These are phyloP conservation scores for Cyrtorhinus lividipennis DNA, from an alignment of 1,140 invertebrate species.

Conservation along the genomic window DNA sequence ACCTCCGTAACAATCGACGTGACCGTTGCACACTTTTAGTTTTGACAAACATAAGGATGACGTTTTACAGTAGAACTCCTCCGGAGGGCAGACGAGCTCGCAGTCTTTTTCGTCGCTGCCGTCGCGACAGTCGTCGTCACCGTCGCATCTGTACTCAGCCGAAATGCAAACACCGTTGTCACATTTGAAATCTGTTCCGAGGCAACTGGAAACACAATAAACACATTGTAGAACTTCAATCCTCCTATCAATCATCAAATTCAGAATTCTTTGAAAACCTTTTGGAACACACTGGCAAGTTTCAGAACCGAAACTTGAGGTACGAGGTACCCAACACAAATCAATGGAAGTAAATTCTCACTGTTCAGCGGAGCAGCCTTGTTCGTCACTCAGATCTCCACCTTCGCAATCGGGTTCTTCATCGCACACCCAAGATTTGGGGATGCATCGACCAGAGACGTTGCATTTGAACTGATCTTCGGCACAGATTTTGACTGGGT, in stretches of 20 bases:
- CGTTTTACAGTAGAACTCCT: conserved; percentile 11
- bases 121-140: conserved; percentile 37
- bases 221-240: no score
- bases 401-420: conserved; percentile 55
- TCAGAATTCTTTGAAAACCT: no score
- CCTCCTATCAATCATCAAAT: no score
- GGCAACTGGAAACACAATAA: conserved; percentile 26
- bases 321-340: no score
- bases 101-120: conserved; percentile 38
- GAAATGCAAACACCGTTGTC: conserved; percentile 31
- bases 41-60: conserved; percentile 1
- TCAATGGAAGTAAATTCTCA: not conserved
- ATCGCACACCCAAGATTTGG: conserved; percentile 63
- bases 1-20: conserved; percentile 28
- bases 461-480: not conserved
- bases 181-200: conserved; percentile 30
- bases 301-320: no score
- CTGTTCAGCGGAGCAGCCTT: conserved; percentile 40
- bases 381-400: conserved; percentile 48
- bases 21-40: conserved; percentile 13
- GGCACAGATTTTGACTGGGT: conserved; percentile 1
- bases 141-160: conserved; percentile 38
- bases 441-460: conserved; percentile 37
- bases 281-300: no score
- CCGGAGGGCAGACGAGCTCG: not conserved